These are phyloP conservation scores for Amblyopsis rosae DNA, from an alignment of 2,113 vertebrate genomes.

Conservation along the genomic window DNA sequence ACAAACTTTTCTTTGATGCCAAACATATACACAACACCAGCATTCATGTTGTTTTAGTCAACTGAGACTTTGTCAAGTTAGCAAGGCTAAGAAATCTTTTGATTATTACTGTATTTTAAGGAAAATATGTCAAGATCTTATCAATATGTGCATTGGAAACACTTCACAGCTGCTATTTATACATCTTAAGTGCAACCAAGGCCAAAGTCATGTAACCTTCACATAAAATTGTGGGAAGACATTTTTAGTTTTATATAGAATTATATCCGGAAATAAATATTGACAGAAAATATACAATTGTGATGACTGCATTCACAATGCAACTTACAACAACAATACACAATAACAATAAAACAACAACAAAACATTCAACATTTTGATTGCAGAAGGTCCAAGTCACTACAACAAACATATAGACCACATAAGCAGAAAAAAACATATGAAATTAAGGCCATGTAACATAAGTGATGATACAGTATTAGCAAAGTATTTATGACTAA, in stretches of 20 bases:
- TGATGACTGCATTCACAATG: constrained; percentile 45
- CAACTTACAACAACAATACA: constrained; percentile 26
- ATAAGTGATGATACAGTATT: not conserved
- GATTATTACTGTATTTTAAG: not conserved
- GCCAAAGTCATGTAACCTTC: no score
- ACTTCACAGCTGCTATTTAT: not conserved
- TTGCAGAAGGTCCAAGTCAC: constrained; percentile 11
- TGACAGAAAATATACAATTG: constrained; percentile 9
- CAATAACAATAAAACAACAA: no score
- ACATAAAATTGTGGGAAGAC: no score
- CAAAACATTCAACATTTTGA: constrained; percentile 35
- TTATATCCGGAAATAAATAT: constrained; percentile 20
- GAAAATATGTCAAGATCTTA: no score
- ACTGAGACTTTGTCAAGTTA: no score
- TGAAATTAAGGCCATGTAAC: not conserved
- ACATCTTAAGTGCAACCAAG: not conserved
- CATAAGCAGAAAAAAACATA: constrained; percentile 2
- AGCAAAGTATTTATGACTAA: no score
- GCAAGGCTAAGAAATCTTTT: not conserved
- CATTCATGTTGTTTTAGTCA: no score
- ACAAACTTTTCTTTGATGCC: no score
- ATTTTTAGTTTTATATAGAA: constrained; percentile 6
- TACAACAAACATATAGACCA: constrained; percentile 6
- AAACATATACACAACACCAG: no score
- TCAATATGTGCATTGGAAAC: no score